Evolutionary conservation across 2,888 invertebrate genomes (phyloP).

Genomic region (Trypoxylon attenuatum): DNA sequence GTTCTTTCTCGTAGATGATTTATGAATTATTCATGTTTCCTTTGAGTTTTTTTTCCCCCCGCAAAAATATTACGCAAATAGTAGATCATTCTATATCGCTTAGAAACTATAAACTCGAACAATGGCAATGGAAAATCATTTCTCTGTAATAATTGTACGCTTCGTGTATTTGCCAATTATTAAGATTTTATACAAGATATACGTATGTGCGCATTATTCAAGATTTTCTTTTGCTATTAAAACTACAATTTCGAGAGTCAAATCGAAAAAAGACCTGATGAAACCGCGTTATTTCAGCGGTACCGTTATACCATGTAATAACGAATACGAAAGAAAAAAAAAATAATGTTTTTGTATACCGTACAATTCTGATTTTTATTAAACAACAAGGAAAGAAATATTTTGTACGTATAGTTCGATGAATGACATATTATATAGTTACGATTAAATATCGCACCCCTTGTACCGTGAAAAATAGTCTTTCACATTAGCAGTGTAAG

Average conservation of each 20-base stretch:
- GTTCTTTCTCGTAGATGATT: too few species aligned
- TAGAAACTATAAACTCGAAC: too few species aligned
- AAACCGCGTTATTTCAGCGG: conserved; percentile 13
- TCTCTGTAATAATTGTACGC: conserved; percentile 14
- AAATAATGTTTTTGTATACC: conserved; percentile 27
- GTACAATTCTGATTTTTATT: conserved; percentile 35
- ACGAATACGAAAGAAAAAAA: conserved; percentile 33
- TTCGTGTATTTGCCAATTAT: conserved; percentile 8
- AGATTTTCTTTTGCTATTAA: conserved; percentile 9
- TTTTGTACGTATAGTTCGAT: conserved; percentile 42
- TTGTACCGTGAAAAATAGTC: conserved; percentile 23
- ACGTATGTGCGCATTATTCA: not conserved
- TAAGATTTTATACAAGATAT: conserved; percentile 14
- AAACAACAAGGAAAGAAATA: conserved; percentile 19
- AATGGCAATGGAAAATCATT: conserved; percentile 16
- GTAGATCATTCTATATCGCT: too few species aligned
- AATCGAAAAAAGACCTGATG: conserved; percentile 1
- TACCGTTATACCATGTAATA: conserved; percentile 24
- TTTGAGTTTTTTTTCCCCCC: too few species aligned
- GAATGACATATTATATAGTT: conserved; percentile 23
- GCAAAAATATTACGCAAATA: too few species aligned
- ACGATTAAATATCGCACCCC: conserved; percentile 24
- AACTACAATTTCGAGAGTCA: conserved; percentile 4
- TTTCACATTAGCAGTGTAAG: conserved; percentile 12
- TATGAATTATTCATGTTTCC: too few species aligned